Evolutionary conservation across 2,888 invertebrate genomes (phyloP).

Genomic region (Phragmatobia fuliginosa): DNA sequence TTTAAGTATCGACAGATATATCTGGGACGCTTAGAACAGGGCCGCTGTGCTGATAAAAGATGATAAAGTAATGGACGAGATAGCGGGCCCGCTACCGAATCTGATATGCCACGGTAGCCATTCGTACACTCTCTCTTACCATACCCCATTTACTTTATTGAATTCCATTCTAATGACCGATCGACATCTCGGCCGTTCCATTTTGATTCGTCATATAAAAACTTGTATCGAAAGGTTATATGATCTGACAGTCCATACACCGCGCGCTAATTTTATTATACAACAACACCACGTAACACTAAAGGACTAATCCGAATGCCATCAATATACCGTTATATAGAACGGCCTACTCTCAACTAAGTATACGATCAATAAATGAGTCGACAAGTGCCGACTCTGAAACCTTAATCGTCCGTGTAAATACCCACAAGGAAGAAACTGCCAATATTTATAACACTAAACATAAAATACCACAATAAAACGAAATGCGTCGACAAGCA

Average conservation of each 20-base stretch:
- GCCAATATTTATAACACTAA: slow-evolving; percentile 71
- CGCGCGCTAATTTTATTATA: slow-evolving; percentile 67
- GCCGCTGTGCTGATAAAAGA: slow-evolving; percentile 71
- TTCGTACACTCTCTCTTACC: slow-evolving; percentile 66
- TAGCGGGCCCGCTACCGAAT: slow-evolving; percentile 76
- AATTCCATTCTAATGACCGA: slow-evolving; percentile 75
- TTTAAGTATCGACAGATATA: slow-evolving; percentile 78
- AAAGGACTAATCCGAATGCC: slow-evolving; percentile 72
- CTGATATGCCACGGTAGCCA: slow-evolving; percentile 76
- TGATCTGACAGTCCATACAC: slow-evolving; percentile 40
- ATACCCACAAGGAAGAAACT: slow-evolving; percentile 69
- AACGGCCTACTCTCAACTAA: slow-evolving; percentile 73
- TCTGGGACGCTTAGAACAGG: slow-evolving; percentile 64
- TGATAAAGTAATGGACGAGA: slow-evolving; percentile 81
- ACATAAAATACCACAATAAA: slow-evolving; percentile 76
- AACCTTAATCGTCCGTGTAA: slow-evolving; percentile 64
- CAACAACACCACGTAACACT: slow-evolving; percentile 54
- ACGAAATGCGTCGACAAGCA: slow-evolving; percentile 67
- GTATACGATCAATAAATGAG: slow-evolving; percentile 80
- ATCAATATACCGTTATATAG: slow-evolving; percentile 78
- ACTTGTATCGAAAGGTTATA: slow-evolving; percentile 37
- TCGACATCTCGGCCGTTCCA: slow-evolving; percentile 57
- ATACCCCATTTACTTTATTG: slow-evolving; percentile 71
- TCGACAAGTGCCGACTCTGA: slow-evolving; percentile 66
- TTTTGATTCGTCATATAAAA: slow-evolving; percentile 23